Base-by-base conservation (phyloP, 2,113 vertebrate genomes). In the Lophotis ruficrista region DNA sequence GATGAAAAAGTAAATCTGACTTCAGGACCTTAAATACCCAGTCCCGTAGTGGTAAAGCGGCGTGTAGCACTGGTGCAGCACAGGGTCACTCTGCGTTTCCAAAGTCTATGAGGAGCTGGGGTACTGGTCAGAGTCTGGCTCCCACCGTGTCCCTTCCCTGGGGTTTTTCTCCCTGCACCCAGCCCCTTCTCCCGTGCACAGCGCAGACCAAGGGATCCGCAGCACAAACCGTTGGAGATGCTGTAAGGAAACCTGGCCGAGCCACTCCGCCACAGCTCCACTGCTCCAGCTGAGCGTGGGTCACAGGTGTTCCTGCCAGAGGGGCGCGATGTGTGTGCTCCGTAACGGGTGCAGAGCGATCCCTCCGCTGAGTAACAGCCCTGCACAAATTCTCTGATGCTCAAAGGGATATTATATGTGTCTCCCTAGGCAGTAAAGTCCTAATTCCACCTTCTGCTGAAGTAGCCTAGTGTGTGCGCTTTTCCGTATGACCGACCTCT, bases 191-290 rank as follows among this genome's bases (percentile, higher is more conserved):
- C 33, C 54, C 61, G n/a, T 11, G 7, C 43, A 3, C 9, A 3
- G 4, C 0, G 3, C 22, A 18, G 21, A 45, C 22, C 1, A 0
- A 37, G 57, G 80, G 7, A 33, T n/a, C 71, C 33, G 57, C 43
- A 20, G 0, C 0, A 0, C 64, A 41, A 37, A 33, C 28, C 1
- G 1, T 2, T 25, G 80, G 48, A 47, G 30, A 35, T 15, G 78
- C 47, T 62, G 80, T 24, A 23, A 72, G 53, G 48, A 35, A 77
- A 65, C 15, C 64, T 90, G 65, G 30, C 73, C 8, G 0, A n/a
- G 50, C 33, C 7, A 30, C 71, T 73, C 50, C 31, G n/a, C 30
- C 20, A 4, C 31, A 7, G 56, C 3, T 2, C 35, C 2, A 0
- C 13, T 8, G 21, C 77, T 47, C 33, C 2, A 6, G 30, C 53